Base-by-base conservation (phyloP, 2,888 invertebrate species). In the Sphaeridia pumilis region DNA sequence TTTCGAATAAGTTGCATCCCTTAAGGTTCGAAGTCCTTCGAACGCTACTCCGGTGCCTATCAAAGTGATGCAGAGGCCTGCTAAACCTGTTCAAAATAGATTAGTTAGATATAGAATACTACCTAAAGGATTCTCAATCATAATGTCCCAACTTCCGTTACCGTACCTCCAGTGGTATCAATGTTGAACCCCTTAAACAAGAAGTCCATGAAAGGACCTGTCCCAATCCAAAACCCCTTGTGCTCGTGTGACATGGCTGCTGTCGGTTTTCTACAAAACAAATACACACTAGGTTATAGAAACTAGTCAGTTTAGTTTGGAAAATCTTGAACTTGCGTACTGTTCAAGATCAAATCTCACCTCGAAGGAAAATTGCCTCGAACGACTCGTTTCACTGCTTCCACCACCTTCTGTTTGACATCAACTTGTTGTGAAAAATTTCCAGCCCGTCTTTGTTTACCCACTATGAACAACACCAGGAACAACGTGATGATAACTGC, bases 181-280 rank as follows among this genome's bases (percentile, higher is more conserved):
- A 60, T 43, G 25, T 56, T 43, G 21, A 62, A 52, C 2, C 58
- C 56, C 21, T 60, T 31, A 36, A 62, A 58, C 10, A 62, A 24
- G 45, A 62, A 62, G 36, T 62, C 43, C 41, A 54, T 22, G 1
- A 62, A 47, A 10, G 17, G 20, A 28, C 52, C 51, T n/a, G n/a
- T n/a, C 26, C 60, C 62, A 51, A 20, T 54, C 59, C 62, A 59
- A 35, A 62, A 62, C n/a, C n/a, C n/a, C n/a, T n/a, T n/a, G n/a
- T n/a, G n/a, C n/a, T n/a, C n/a, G 42, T 38, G 58, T 10, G 58
- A 46, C 54, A 54, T 54, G 38, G 38, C 20, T 5, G 5, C 10
- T 17, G 17, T 5, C n/a, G n/a, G n/a, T n/a, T n/a, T n/a, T n/a
- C n/a, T n/a, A n/a, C n/a, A n/a, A n/a, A n/a, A n/a, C n/a, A n/a